Conservation (phyloP, 2,113 vertebrate species). For the Upupa epops region DNA sequence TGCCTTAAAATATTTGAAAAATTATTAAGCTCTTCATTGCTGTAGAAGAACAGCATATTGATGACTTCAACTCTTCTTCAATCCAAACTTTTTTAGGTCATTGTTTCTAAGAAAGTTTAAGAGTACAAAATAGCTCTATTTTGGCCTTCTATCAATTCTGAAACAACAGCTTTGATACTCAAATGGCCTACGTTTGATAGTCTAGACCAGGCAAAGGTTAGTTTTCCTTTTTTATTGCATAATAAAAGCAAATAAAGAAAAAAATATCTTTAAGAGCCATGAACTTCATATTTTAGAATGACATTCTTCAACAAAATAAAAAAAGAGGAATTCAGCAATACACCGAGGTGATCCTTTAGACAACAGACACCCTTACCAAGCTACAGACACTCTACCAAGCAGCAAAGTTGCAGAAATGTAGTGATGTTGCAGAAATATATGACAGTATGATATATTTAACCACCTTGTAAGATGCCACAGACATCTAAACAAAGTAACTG, state of each 20-base stretch:
- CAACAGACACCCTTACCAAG: neutral
- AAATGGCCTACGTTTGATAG: neutral
- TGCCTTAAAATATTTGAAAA: neutral
- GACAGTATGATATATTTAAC: neutral
- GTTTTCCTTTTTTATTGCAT: neutral
- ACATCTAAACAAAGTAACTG: neutral
- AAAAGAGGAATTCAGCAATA: neutral
- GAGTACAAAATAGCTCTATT: neutral
- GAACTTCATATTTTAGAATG: neutral
- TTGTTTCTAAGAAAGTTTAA: neutral
- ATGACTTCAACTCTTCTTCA: neutral
- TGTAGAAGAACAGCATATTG: neutral
- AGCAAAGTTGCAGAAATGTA: neutral
- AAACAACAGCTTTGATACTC: neutral
- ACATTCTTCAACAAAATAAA: neutral
- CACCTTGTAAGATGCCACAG: neutral
- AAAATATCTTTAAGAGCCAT: neutral
- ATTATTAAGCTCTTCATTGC: neutral
- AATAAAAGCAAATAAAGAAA: neutral
- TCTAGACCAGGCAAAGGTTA: neutral
- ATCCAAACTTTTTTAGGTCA: neutral
- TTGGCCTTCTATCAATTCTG: neutral
- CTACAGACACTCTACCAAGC: too few species aligned
- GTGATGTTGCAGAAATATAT: neutral
- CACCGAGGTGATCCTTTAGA: neutral